Evolutionary conservation across 1,140 invertebrate species (phyloP).

Genomic region (Pararge aegeria): DNA sequence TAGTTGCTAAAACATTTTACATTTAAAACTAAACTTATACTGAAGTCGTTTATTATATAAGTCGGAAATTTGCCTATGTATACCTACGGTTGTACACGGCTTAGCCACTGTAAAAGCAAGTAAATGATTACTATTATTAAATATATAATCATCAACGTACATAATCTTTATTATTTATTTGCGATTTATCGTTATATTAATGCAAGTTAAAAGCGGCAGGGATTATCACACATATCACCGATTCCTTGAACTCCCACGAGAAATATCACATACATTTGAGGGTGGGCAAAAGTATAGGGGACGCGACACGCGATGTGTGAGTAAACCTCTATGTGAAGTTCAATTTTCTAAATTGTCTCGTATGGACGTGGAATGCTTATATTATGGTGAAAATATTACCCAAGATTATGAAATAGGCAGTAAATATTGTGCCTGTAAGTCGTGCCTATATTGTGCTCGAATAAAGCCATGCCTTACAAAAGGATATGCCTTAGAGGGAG

Average conservation of each 20-base stretch:
- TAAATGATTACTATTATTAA: no score
- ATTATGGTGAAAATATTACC: neutral
- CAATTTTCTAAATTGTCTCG: neutral
- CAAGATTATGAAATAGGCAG: neutral
- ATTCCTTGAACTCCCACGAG: conserved; percentile 57
- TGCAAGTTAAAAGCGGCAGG: conserved; percentile 22
- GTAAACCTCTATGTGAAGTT: conserved; percentile 11
- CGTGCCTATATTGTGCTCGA: neutral
- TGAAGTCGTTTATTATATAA: no score
- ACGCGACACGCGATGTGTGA: conserved; percentile 25
- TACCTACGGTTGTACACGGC: no score
- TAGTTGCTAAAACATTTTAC: no score
- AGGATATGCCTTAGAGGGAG: neutral
- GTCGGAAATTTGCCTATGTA: no score
- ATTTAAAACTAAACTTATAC: no score
- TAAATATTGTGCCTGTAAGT: neutral
- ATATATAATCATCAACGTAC: no score
- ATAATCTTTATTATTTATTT: no score
- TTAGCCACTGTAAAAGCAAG: no score
- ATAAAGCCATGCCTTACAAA: conserved; percentile 4
- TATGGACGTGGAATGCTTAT: neutral
- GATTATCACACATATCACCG: conserved; percentile 58
- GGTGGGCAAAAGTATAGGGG: conserved; percentile 37
- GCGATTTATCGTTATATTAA: no score
- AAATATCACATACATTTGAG: conserved; percentile 54